Evolutionary conservation across 2,888 invertebrate species (phyloP), one percentile per base, ranked within the genome.

Genomic region (Hirtodrosophila trivittata): DNA sequence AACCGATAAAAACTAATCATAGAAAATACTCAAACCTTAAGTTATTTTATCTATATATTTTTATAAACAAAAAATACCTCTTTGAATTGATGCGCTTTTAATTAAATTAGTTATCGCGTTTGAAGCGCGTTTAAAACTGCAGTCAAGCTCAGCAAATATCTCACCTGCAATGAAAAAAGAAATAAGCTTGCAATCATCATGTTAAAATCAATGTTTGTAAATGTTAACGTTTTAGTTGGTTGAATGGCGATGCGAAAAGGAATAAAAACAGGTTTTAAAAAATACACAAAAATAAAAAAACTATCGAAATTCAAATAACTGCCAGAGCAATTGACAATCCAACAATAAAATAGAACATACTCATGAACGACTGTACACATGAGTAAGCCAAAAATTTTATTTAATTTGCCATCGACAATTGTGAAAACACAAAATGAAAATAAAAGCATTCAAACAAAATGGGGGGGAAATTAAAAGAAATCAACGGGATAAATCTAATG

Each of bases 91-190:
- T 4, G 3, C 25, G 3, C 25, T 3, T 25, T 6, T 25, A n/a
- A 25, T 25, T 25, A 4, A 25, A 4, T 25, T 25, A 25, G 3
- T 4, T 25, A 25, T 25, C 25, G 6, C 4, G 3, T 25, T 5
- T n/a, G 7, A 3, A 8, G 6, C 30, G 30, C 9, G 4, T 30
- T n/a, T 30, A 30, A 9, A 5, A 3, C 2, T 30, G 9, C n/a
- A n/a, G 7, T 3, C 37, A 26, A 16, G n/a, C 3, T 14, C 13
- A 8, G 10, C n/a, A n/a, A 3, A 32, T 26, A 43, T 74, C 66
- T 73, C 71, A 75, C 73, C 73, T 73, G 66, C n/a, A 75, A 73
- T 7, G 32, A 65, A 1, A 68, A 7, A 42, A 8, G 51, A 8
- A 39, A 13, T 38, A n/a, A n/a, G 25, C 57, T 7, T 51, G 2